Evolutionary conservation across 2,797 vertebrate species (phyloP).

Genomic region (Cirrhinus molitorella): DNA sequence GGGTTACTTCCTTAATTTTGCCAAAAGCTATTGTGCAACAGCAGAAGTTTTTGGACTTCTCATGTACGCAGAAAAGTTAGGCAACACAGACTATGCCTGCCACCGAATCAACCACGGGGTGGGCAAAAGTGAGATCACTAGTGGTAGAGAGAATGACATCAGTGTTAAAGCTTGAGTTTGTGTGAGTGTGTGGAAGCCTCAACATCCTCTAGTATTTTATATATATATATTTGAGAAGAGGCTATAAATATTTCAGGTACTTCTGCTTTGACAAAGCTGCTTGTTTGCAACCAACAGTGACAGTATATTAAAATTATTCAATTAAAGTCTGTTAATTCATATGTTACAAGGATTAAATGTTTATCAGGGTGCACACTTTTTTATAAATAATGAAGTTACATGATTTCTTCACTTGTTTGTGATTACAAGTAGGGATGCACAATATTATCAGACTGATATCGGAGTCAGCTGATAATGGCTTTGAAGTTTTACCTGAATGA

Average conservation of each 20-base stretch:
- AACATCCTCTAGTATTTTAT: background rate
- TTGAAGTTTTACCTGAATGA: too few species aligned
- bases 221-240: too few species aligned
- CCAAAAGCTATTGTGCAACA: slow-evolving; percentile 59
- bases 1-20: slow-evolving; percentile 69
- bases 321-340: background rate
- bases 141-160: slow-evolving; percentile 54
- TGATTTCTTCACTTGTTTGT: background rate
- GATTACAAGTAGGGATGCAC: too few species aligned
- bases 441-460: too few species aligned
- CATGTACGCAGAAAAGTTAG: slow-evolving; percentile 59
- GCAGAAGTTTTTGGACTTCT: slow-evolving; percentile 43
- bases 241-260: too few species aligned
- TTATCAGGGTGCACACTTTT: background rate
- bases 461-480: too few species aligned
- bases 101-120: slow-evolving; percentile 50
- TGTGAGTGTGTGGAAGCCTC: background rate
- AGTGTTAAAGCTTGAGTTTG: slow-evolving; percentile 23
- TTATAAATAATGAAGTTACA: background rate
- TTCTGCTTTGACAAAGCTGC: too few species aligned
- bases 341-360: too few species aligned
- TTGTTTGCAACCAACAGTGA: background rate
- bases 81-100: slow-evolving; percentile 60
- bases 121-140: slow-evolving; percentile 50
- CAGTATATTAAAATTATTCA: background rate